Base-by-base conservation (phyloP, 1,140 invertebrate genomes). In the Antheraea mylitta region DNA sequence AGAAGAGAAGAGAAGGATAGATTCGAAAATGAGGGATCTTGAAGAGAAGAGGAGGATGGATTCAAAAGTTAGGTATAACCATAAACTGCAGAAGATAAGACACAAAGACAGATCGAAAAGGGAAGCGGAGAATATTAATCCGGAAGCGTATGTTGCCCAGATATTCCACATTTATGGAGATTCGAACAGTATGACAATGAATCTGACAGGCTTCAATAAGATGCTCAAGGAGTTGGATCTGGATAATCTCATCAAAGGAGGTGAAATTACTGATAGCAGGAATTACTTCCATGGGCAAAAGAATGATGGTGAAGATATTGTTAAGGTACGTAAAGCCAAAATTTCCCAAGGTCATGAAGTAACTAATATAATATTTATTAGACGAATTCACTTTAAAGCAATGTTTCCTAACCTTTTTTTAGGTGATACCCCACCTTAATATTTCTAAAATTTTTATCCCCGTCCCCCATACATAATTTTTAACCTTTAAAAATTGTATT, bases 171-270 rank as follows among this genome's bases (percentile, higher is more conserved):
- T 91, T 73, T 93, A 92, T 70, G 92, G 93, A 19, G 94, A 94
- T 72, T 93, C 93, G 7, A 92, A 94, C 61, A 92, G 93, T 9
- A 90, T 87, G 79, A 94, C 92, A 18, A 94, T 96, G 91, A 95
- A 94, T 72, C 80, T 95, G 70, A 93, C 93, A 0, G 95, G 94
- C 36, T 96, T 97, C 73, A 94, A 95, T 73, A 93, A 89, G 58
- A 93, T 96, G 83, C 82, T 96, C 1, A 87, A 93, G 67, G 94
- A 93, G 30, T 77, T 96, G 68, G 93, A 94, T 65, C 87, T 96
- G 10, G 79, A 92, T 64, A 94, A 93, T 68, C 81, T 95, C 69
- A 87, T 85, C 11, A 80, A 92, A 30, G 88, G 87, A 18, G 86
- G 85, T 0, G 73, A 85, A 61, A 86, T 71, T 70, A 76, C 71